phyloP scores from a whole-genome alignment of 1,140 invertebrate species.

The Sycophaga agraensis region DNA sequence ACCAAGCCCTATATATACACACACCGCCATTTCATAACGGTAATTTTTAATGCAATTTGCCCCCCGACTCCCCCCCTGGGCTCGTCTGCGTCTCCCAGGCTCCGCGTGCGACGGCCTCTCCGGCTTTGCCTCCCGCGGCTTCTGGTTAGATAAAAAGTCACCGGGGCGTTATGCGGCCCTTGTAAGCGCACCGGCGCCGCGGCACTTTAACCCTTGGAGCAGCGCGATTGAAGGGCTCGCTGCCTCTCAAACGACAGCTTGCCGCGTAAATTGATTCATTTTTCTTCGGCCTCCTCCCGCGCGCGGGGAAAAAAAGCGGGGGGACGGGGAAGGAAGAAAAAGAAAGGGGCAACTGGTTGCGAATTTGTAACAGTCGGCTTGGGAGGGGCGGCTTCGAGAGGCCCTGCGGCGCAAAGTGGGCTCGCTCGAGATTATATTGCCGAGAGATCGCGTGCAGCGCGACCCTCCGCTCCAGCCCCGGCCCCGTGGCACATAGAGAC shows the following conservation, averaged over 20 bases:
- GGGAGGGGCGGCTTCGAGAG: too few species aligned
- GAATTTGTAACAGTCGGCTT: too few species aligned
- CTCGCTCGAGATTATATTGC: too few species aligned
- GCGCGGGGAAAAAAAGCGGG: too few species aligned
- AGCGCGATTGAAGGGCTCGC: not conserved
- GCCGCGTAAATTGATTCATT: not conserved
- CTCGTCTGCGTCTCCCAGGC: too few species aligned
- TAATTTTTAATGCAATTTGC: slow-evolving; percentile 7
- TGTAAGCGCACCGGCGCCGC: not conserved
- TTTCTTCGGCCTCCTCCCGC: not conserved
- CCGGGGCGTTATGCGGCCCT: not conserved
- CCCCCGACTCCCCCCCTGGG: too few species aligned
- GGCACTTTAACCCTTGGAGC: not conserved
- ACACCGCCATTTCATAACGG: not conserved
- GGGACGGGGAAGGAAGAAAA: slow-evolving; percentile 1
- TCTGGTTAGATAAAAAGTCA: not conserved
- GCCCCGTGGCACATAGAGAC: too few species aligned
- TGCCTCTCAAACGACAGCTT: slow-evolving; percentile 5
- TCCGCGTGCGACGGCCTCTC: too few species aligned
- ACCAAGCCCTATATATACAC: too few species aligned
- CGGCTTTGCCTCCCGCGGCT: not conserved
- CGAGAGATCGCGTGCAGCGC: too few species aligned
- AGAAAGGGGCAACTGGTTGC: not conserved
- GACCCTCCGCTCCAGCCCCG: too few species aligned
- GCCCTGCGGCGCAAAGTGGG: too few species aligned